A percentile compares a stretch with the other conserved stretches of the same genome.
Conservation (phyloP, 2,888 invertebrate species). For the Allophyes oxyacanthae region DNA sequence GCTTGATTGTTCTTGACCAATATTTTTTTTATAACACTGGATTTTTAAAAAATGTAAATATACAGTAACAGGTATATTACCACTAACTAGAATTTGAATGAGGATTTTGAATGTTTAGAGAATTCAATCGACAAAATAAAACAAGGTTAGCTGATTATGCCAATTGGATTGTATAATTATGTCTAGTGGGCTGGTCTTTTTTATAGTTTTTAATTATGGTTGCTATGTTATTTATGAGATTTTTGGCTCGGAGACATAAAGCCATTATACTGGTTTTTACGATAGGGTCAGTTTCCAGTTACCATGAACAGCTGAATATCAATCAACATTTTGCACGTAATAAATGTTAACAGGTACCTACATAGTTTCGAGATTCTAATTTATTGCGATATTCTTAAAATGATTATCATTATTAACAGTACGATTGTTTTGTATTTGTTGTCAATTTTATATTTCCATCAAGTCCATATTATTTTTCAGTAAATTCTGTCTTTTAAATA, state of each 20-base stretch:
- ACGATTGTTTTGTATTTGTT: too few species aligned
- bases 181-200: neutral
- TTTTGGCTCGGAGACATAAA: neutral
- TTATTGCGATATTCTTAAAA: too few species aligned
- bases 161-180: slow-evolving; percentile 12
- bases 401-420: too few species aligned
- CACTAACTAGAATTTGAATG: slow-evolving; percentile 1
- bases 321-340: too few species aligned
- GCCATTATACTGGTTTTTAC: too few species aligned
- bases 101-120: slow-evolving; percentile 6
- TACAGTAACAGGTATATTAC: slow-evolving; percentile 5
- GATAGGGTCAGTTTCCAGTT: too few species aligned
- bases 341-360: too few species aligned
- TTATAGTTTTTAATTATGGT: slow-evolving; percentile 1
- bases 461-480: too few species aligned
- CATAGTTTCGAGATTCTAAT: too few species aligned
- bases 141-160: slow-evolving; percentile 24
- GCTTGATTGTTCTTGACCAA: slow-evolving; percentile 13
- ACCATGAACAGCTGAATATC: too few species aligned
- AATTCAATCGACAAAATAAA: slow-evolving; percentile 27
- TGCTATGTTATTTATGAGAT: neutral
- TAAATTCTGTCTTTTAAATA: too few species aligned
- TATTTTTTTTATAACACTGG: slow-evolving; percentile 14
- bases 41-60: neutral
- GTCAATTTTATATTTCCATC: too few species aligned